Evolutionary conservation across 2,113 vertebrate species (phyloP), one percentile per base, ranked within the genome.

Genomic region (Nibea coibor): DNA sequence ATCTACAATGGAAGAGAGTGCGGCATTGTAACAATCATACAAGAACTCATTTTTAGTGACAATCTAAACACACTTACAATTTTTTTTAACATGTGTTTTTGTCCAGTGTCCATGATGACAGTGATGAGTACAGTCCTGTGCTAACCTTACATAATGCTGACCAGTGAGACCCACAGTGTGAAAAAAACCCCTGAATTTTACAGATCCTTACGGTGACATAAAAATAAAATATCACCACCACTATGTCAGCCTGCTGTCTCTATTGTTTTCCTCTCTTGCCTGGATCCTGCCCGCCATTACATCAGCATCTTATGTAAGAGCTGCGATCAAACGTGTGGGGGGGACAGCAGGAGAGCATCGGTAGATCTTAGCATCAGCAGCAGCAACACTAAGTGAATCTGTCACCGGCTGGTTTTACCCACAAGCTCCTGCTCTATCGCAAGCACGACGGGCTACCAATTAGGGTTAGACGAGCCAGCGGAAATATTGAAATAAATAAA

Each of bases 401-500:
- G 82, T 87, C 81, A 84, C 70, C 31, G 39, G 58, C 57, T 84
- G 63, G 19, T 28, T 35, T 80, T 78, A 58, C 71, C 80, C 84
- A 70, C 73, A 31, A 79, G 72, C 65, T 81, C 76, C 64, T 6
- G 48, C 39, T 2, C 75, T 85, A 66, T 78, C 9, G 5, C 61
- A 73, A 67, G 75, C 54, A 62, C 8, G 9, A 78, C 57, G 48
- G 64, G 82, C 72, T 22, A 75, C 80, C 91, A 90, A 85, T 89
- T 90, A 82, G 80, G 75, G 76, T 69, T 63, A 83, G 87, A 90
- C 64, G 75, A 84, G 79, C 65, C 42, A 65, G 85, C 15, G 61
- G 79, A 89, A 89, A 90, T 91, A 94, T 91, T 94, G 88, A 93
- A 93, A 93, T 93, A 91, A 91, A 94, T 92, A 86, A 94, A 94